These are phyloP conservation scores for Oegoconia quadripuncta DNA, from an alignment of 2,888 invertebrate genomes.

Conservation along the genomic window DNA sequence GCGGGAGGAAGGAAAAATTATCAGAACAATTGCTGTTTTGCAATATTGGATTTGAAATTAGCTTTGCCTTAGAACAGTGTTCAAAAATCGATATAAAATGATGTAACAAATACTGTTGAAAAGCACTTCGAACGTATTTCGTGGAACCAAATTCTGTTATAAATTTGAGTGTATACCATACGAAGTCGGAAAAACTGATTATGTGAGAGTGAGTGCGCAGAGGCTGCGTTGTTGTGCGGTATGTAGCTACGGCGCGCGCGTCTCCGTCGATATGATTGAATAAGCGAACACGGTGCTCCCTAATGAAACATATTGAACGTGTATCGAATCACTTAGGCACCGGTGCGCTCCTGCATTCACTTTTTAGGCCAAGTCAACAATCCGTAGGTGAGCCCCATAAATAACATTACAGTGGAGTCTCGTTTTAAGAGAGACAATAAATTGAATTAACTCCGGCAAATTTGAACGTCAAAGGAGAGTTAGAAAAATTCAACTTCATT, in stretches of 20 bases:
- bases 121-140: slow-evolving; percentile 33
- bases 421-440: slow-evolving; percentile 74
- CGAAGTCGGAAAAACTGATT: slow-evolving; percentile 67
- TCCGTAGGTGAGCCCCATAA: slow-evolving; percentile 70
- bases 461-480: slow-evolving; percentile 67
- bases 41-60: slow-evolving; percentile 7
- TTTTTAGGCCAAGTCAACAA: slow-evolving; percentile 65
- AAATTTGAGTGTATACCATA: slow-evolving; percentile 62
- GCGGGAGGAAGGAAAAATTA: slow-evolving; percentile 48
- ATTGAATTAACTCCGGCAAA: slow-evolving; percentile 70
- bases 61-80: neutral
- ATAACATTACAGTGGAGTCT: slow-evolving; percentile 68
- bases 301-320: slow-evolving; percentile 79
- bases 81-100: neutral
- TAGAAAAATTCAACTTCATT: slow-evolving; percentile 63
- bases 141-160: slow-evolving; percentile 31
- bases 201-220: slow-evolving; percentile 50
- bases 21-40: slow-evolving; percentile 32
- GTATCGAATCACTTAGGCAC: slow-evolving; percentile 76
- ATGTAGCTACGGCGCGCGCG: slow-evolving; percentile 53
- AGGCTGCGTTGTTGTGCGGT: slow-evolving; percentile 42
- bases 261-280: slow-evolving; percentile 69
- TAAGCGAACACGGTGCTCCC: slow-evolving; percentile 66
- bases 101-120: slow-evolving; percentile 23
- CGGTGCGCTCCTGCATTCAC: slow-evolving; percentile 68